These are phyloP conservation scores for Thumatha senex DNA, from an alignment of 2,888 invertebrate species.

Conservation along the genomic window DNA sequence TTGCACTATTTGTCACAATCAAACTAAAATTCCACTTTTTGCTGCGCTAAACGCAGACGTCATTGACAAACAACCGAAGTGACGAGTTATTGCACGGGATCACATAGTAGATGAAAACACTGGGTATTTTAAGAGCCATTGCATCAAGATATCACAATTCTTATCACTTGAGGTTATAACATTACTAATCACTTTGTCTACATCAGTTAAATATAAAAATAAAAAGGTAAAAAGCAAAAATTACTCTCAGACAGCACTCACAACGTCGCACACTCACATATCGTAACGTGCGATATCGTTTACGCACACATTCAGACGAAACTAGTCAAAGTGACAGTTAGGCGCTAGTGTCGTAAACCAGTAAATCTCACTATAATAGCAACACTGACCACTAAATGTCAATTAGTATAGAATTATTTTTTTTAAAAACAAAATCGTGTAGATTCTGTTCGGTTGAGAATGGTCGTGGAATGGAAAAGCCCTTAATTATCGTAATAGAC, in stretches of 20 bases:
- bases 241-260: conserved; percentile 77
- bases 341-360: conserved; percentile 50
- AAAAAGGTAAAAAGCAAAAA: conserved; percentile 82
- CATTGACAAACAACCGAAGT: conserved; percentile 83
- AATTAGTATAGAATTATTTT: neutral
- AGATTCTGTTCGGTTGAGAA: no score
- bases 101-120: conserved; percentile 78
- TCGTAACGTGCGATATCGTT: conserved; percentile 75
- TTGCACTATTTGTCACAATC: conserved; percentile 81
- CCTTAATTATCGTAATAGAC: no score
- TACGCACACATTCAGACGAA: conserved; percentile 43
- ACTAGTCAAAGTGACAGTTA: conserved; percentile 66
- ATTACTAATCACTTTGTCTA: conserved; percentile 71
- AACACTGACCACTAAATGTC: conserved; percentile 26
- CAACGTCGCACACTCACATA: conserved; percentile 81
- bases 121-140: conserved; percentile 71
- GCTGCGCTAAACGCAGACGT: conserved; percentile 83
- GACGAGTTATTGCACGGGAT: conserved; percentile 80
- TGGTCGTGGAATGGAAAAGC: no score
- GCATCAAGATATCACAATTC: conserved; percentile 74
- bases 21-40: conserved; percentile 81
- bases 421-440: no score
- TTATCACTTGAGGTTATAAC: conserved; percentile 76
- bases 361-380: conserved; percentile 40
- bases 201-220: conserved; percentile 78